phyloP scores from a whole-genome alignment of 1,140 invertebrate genomes.

The Ceratina australensis region DNA sequence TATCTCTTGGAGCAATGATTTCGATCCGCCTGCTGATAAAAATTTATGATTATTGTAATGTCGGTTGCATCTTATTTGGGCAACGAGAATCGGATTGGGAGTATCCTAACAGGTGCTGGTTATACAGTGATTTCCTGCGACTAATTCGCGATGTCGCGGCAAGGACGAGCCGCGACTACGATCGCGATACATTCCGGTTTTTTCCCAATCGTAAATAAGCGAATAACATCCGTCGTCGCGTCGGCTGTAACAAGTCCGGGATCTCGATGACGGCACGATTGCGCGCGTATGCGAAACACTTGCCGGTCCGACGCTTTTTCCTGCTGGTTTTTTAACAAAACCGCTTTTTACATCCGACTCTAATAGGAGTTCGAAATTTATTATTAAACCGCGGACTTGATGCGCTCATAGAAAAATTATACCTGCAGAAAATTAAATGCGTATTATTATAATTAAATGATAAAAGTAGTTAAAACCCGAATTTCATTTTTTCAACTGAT shows the following conservation, averaged over 20 bases:
- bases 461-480: too few relatives aligned
- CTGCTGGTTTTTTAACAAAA: not conserved
- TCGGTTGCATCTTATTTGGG: too few relatives aligned
- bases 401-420: too few relatives aligned
- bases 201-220: conserved; percentile 29
- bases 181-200: conserved; percentile 26
- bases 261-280: conserved; percentile 53
- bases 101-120: too few relatives aligned
- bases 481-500: too few relatives aligned
- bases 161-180: not conserved
- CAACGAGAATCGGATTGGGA: too few relatives aligned
- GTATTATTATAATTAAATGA: too few relatives aligned
- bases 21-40: too few relatives aligned
- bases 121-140: not conserved
- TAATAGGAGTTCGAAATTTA: too few relatives aligned
- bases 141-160: not conserved
- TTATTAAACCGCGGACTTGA: too few relatives aligned
- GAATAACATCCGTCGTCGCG: not conserved
- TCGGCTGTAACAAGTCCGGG: conserved; percentile 52
- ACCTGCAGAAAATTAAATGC: too few relatives aligned
- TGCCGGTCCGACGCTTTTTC: conserved; percentile 19
- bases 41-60: too few relatives aligned
- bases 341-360: not conserved
- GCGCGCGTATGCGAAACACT: conserved; percentile 38
- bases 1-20: not conserved